phyloP scores from a whole-genome alignment of 1,140 invertebrate species.

The Pseudomyrmex gracilis region DNA sequence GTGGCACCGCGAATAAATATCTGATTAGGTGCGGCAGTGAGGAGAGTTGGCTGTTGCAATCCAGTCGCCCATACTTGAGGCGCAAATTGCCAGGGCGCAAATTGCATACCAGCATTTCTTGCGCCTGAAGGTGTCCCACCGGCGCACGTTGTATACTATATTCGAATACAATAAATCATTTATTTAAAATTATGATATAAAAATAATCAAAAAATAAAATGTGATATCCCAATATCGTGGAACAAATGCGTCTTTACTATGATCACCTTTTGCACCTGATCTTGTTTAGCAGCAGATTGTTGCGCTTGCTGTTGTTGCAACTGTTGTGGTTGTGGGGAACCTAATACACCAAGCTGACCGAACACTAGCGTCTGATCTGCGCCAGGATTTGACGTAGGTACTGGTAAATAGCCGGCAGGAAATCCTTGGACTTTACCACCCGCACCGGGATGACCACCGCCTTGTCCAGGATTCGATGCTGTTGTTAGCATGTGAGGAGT shows the following conservation, averaged over 20 bases:
- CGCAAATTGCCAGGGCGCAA: conserved; percentile 87
- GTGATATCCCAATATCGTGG: not conserved
- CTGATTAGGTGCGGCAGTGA: conserved; percentile 89
- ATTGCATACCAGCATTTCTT: conserved; percentile 86
- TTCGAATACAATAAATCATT: not conserved
- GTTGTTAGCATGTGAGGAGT: conserved; percentile 92
- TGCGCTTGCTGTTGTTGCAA: conserved; percentile 83
- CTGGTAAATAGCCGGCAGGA: conserved; percentile 87
- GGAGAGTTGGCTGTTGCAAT: conserved; percentile 88
- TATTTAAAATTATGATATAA: not conserved
- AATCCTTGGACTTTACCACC: conserved; percentile 87
- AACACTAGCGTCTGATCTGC: conserved; percentile 92
- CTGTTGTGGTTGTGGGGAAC: conserved; percentile 88
- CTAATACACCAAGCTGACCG: conserved; percentile 90
- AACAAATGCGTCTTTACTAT: not conserved
- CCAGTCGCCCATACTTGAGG: conserved; percentile 90
- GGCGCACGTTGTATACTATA: conserved; percentile 87
- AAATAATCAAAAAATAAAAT: not conserved
- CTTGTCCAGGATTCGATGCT: conserved; percentile 87
- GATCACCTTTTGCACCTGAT: conserved; percentile 83
- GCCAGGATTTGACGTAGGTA: conserved; percentile 91
- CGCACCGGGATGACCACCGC: conserved; percentile 89
- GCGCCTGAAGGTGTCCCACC: conserved; percentile 88
- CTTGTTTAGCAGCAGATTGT: conserved; percentile 80
- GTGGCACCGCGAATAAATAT: conserved; percentile 93